Evolutionary conservation across 2,113 vertebrate species (phyloP), one percentile per base, ranked within the genome.

Genomic region (Arenaria interpres): DNA sequence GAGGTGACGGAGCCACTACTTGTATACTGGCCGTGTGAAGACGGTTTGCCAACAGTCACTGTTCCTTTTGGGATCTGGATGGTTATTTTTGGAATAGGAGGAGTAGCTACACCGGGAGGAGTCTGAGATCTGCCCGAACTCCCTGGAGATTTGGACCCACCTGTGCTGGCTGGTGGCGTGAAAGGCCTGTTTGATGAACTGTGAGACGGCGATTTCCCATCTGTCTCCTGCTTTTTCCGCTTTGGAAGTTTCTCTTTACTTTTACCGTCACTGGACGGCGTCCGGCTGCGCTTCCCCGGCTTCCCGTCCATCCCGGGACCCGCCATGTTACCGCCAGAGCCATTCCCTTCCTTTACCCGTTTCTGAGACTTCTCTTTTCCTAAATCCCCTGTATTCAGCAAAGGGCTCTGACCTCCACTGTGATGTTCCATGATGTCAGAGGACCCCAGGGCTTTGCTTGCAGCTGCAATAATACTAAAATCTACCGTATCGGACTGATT

Each of bases 11-110:
- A 99, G 82, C 99, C 99, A n/a, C 99, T 99, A 46, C 99, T 99
- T 3, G 98, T 99, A 93, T 99, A 99, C 80, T 99, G 99, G 89
- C 99, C 98, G 5, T 99, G 99, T 4, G 99, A 99, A 5, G 99
- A 99, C 0, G 99, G 99, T 96, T 99, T 99, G 33, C 99, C 99
- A 30, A 99, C 99, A 91, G 99, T 99, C 97, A 99, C 98, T 1
- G 99, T 99, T 63, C 99, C 99, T 97, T 99, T 99, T 21, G 98
- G 98, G 78, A 99, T 99, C 97, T 99, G 99, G 97, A 99, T 99
- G 30, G 99, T 99, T 83, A 99, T 99, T 98, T 99, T 99, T 78
- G 99, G 99, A 90, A 99, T 99, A 43, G 99, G 99, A 81, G 99
- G 99, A 62, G 99, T 99, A 54, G 99, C 99, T 54, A 99, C 99